phyloP scores from a whole-genome alignment of 2,797 vertebrate genomes.

The Clamator glandarius region DNA sequence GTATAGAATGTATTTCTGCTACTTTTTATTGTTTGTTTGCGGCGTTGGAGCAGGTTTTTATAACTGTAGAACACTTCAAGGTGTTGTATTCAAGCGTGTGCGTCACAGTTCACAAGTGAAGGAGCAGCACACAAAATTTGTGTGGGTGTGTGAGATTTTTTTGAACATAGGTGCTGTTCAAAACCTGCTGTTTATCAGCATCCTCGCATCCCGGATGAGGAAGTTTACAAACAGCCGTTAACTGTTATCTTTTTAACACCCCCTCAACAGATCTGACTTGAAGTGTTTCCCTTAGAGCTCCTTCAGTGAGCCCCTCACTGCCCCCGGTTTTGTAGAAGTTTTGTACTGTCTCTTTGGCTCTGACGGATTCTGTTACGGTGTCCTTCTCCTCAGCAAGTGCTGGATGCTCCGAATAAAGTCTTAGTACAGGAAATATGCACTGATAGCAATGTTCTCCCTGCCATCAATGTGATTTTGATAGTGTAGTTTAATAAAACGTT shows the following conservation, averaged over 20 bases:
- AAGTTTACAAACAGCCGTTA: neutral
- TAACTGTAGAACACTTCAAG: slow-evolving; percentile 28
- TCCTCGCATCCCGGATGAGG: neutral
- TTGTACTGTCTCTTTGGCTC: slow-evolving; percentile 45
- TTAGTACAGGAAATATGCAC: slow-evolving; percentile 38
- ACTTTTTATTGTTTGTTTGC: slow-evolving; percentile 66
- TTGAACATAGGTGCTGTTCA: neutral
- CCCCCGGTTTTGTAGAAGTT: slow-evolving; percentile 57
- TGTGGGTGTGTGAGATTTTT: slow-evolving; percentile 40
- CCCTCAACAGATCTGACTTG: neutral
- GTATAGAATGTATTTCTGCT: slow-evolving; percentile 59
- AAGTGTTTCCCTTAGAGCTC: neutral
- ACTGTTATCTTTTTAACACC: neutral
- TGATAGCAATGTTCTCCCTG: slow-evolving; percentile 56
- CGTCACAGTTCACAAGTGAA: neutral
- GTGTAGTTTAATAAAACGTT: slow-evolving; percentile 70
- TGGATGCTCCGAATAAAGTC: neutral
- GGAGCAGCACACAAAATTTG: slow-evolving; percentile 70
- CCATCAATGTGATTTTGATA: slow-evolving; percentile 68
- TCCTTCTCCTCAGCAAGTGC: slow-evolving; percentile 21
- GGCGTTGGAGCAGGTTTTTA: slow-evolving; percentile 55
- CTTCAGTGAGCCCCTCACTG: neutral
- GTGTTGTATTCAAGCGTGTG: neutral
- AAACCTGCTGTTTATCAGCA: neutral
- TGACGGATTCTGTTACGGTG: slow-evolving; percentile 7